Percentiles rank a stretch among this genome's conserved stretches.
Conservation (phyloP, 2,113 vertebrate genomes). For the Ellobius talpinus region DNA sequence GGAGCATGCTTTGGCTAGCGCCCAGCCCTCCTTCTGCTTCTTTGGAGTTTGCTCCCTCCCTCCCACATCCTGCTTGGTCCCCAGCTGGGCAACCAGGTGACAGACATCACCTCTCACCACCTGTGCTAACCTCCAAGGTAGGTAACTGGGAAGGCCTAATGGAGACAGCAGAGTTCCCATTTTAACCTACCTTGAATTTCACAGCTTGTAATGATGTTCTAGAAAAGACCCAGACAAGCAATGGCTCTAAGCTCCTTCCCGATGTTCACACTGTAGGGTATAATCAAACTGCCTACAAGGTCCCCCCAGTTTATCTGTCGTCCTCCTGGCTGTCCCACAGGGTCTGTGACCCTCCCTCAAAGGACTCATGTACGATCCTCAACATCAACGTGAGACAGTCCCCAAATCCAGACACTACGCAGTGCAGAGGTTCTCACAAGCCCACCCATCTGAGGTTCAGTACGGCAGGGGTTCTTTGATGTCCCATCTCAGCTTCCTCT, state of each 20-base stretch:
- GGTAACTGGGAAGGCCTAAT: conserved; percentile 37
- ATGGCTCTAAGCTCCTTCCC: neutral
- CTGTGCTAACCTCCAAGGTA: conserved; percentile 53
- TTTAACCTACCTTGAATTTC: neutral
- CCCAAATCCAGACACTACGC: neutral
- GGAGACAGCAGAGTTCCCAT: conserved; percentile 8
- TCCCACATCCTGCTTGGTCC: conserved; percentile 67
- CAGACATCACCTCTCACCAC: conserved; percentile 74
- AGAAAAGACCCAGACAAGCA: neutral
- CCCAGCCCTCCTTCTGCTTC: conserved; percentile 57
- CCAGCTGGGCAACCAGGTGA: conserved; percentile 66
- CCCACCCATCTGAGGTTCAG: neutral
- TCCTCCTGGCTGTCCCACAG: neutral
- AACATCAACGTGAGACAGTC: neutral
- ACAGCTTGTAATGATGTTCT: neutral
- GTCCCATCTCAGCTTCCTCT: neutral
- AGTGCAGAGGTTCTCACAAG: neutral
- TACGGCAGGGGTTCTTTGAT: neutral
- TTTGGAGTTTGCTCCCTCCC: conserved; percentile 70
- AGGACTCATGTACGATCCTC: neutral
- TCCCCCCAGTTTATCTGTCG: neutral
- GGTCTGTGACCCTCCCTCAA: neutral
- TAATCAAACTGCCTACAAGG: neutral
- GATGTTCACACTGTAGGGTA: neutral
- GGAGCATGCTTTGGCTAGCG: conserved; percentile 38